Conservation (phyloP, 2,113 vertebrate species). For the Gallinago paraguaiae region DNA sequence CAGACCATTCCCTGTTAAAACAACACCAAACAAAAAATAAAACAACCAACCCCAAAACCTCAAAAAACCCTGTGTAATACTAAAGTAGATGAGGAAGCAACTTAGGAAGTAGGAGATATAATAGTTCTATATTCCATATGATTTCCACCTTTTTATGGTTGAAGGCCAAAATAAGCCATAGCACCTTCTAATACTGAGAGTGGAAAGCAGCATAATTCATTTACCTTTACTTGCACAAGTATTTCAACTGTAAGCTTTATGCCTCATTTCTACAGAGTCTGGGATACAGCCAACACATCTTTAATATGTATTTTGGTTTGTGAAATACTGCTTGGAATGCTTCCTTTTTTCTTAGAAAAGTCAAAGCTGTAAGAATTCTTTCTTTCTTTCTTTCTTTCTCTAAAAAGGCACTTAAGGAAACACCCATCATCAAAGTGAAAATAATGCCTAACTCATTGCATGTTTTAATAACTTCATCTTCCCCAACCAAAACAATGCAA, state of each 20-base stretch:
- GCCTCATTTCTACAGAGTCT: not conserved
- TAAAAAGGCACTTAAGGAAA: not conserved
- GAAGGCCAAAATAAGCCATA: not conserved
- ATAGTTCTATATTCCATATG: not conserved
- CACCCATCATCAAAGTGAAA: not conserved
- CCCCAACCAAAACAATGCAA: not conserved
- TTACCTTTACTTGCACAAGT: not conserved
- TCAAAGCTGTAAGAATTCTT: not conserved
- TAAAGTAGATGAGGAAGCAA: not conserved
- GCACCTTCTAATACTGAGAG: not conserved
- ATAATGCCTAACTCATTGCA: not conserved
- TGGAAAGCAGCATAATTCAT: not conserved
- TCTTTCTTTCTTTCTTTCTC: not conserved
- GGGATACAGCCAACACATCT: not conserved
- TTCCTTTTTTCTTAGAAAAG: constrained; percentile 6
- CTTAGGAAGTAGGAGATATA: not conserved
- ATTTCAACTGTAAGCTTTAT: not conserved
- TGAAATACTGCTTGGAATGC: not conserved
- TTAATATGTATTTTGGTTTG: not conserved
- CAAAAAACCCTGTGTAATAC: not conserved
- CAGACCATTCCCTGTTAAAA: not conserved
- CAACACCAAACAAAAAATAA: not conserved
- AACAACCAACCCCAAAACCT: not conserved
- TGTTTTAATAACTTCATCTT: not conserved
- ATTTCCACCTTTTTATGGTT: not conserved